Percentiles rank a stretch among this genome's conserved stretches.
Conservation (phyloP, 2,113 vertebrate species). For the Xiphias gladius region DNA sequence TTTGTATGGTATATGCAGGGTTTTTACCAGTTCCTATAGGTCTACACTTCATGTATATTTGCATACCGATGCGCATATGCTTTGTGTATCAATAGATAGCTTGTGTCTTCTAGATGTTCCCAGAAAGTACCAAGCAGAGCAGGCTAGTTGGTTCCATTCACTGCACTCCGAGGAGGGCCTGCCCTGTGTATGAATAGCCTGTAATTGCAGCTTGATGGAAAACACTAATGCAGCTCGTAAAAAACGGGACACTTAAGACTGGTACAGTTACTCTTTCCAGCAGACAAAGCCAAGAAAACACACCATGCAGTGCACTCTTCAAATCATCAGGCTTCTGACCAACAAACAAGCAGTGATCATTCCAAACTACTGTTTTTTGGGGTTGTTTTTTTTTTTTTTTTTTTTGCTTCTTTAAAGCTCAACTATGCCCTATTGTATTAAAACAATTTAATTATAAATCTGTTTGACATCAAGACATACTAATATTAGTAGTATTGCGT, state of each 20-base stretch:
- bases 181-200: constrained; percentile 73
- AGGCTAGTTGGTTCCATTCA: constrained; percentile 53
- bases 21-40: constrained; percentile 31
- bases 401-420: constrained; percentile 28
- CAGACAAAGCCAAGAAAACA: constrained; percentile 73
- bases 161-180: constrained; percentile 55
- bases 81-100: constrained; percentile 74
- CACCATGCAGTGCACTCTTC: constrained; percentile 48
- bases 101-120: constrained; percentile 49
- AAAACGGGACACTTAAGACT: constrained; percentile 78
- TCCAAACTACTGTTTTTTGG: constrained; percentile 63
- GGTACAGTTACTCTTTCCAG: constrained; percentile 80
- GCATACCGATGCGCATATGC: constrained; percentile 58
- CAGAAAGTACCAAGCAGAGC: constrained; percentile 50
- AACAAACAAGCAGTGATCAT: constrained; percentile 69
- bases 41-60: constrained; percentile 60
- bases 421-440: constrained; percentile 30
- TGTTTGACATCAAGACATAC: constrained; percentile 14
- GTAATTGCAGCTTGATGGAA: constrained; percentile 81
- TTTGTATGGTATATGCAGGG: constrained; percentile 41
- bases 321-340: constrained; percentile 66
- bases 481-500: constrained; percentile 40
- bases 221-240: constrained; percentile 81
- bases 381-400: constrained; percentile 45
- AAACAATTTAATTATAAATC: constrained; percentile 35